Evolutionary conservation across 2,113 vertebrate species (phyloP), one percentile per base, ranked within the genome.

Genomic region (Oceanodroma tethys): DNA sequence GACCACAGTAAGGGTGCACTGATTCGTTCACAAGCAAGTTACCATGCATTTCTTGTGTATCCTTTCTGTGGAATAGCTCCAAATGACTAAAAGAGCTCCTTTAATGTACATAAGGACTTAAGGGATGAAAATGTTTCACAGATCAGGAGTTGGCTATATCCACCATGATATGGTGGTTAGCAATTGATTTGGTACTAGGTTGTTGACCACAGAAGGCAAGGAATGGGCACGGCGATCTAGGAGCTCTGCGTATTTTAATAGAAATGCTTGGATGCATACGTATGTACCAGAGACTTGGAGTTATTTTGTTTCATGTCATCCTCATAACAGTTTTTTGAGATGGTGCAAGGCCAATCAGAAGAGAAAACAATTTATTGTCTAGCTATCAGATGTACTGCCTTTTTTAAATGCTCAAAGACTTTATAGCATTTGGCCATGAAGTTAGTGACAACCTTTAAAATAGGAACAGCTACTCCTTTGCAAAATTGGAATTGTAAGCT

Each of bases 1-100:
- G 30, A 42, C 7, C 1, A 2, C 29, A n/a, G 34, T 13, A 29
- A 72, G 9, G 2, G 4, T n/a, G 27, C 3, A 7, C 4, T 48
- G 23, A 52, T 8, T 48, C 4, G 9, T 14, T 65, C 21, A 18
- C 9, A 72, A 48, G n/a, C 9, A 50, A 26, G 20, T 48, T 62
- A 32, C 12, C 4, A 6, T 11, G 19, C 3, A 12, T 48, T 71
- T 75, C 56, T 48, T 63, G 36, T 0, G 1, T 48, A 45, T 34
- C 3, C 18, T 55, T 68, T 76, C 32, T 36, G 20, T n/a, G 16
- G 7, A 67, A 40, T 16, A 86, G 11, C 6, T 88, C 21, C 25
- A 70, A 70, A 56, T 2, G 15, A 60, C 3, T 66, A 60, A 75
- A 60, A 75, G 29, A 79, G 17, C 15, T 56, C 26, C 22, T 62